phyloP scores from a whole-genome alignment of 1,140 invertebrate species.

The Aphelinus certus region DNA sequence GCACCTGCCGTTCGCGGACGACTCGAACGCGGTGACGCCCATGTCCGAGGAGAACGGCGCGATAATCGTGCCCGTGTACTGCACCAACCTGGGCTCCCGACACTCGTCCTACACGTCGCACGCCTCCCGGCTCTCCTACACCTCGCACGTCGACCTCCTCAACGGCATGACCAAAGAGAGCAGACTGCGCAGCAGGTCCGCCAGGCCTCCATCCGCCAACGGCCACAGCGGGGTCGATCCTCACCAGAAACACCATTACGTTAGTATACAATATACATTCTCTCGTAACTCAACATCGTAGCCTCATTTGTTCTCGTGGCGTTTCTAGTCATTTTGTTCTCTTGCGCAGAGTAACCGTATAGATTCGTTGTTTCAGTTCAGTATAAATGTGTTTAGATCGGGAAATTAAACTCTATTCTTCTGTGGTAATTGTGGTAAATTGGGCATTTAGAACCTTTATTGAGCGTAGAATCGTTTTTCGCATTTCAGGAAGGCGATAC shows the following conservation, averaged over 20 bases:
- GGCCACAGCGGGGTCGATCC: slow-evolving; percentile 69
- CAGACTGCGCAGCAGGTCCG: slow-evolving; percentile 78
- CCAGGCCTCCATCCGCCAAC: slow-evolving; percentile 71
- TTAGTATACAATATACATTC: slow-evolving; percentile 61
- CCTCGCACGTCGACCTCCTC: slow-evolving; percentile 89
- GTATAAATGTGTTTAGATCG: too few species aligned
- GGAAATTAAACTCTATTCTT: too few species aligned
- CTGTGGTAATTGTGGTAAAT: too few species aligned
- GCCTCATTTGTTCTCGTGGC: too few species aligned
- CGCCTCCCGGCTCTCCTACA: slow-evolving; percentile 90
- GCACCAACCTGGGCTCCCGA: slow-evolving; percentile 83
- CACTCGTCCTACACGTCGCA: slow-evolving; percentile 95
- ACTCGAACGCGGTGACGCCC: slow-evolving; percentile 96
- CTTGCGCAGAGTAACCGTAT: too few species aligned
- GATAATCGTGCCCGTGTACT: slow-evolving; percentile 90
- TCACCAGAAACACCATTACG: slow-evolving; percentile 77
- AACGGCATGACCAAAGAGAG: slow-evolving; percentile 88
- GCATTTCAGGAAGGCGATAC: slow-evolving; percentile 74
- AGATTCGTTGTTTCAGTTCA: too few species aligned
- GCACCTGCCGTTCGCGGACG: slow-evolving; percentile 96
- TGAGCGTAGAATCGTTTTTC: not conserved
- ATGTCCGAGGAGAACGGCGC: slow-evolving; percentile 98
- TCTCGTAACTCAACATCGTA: not conserved
- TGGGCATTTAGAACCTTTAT: too few species aligned
- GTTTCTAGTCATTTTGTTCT: too few species aligned